Conservation (phyloP, 1,140 invertebrate genomes). For the Paramacrobiotus metropolitanus region DNA sequence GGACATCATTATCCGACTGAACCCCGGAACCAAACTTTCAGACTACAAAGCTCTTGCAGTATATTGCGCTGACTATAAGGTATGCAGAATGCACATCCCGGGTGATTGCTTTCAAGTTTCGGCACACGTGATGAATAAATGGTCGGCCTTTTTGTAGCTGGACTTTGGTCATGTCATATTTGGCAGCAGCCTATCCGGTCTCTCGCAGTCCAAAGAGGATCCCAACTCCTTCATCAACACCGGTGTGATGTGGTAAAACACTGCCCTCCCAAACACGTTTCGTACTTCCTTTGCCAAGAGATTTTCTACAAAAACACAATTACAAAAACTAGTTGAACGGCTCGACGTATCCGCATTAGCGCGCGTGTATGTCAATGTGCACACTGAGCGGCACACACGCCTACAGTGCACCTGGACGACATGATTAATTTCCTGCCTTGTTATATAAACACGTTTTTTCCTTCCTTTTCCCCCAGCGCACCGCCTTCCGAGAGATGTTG, state of each 20-base stretch:
- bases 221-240: neutral
- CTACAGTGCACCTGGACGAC: no score
- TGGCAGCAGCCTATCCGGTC: neutral
- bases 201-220: neutral
- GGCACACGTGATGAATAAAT: neutral
- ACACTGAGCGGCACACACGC: no score
- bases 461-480: no score
- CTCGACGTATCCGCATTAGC: no score
- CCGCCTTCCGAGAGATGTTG: no score
- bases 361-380: no score
- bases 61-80: conserved; percentile 66
- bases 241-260: neutral
- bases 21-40: conserved; percentile 48
- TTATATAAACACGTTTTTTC: no score
- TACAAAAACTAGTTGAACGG: no score
- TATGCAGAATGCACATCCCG: conserved; percentile 19
- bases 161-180: conserved; percentile 4
- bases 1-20: conserved; percentile 55
- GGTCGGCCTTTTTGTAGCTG: neutral
- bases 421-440: no score
- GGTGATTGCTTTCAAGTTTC: neutral
- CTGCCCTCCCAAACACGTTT: no score
- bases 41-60: conserved; percentile 70
- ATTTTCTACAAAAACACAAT: no score
- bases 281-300: no score